Percentiles rank a stretch among this genome's conserved stretches.
These are phyloP conservation scores for Zaprionus africanus DNA, from an alignment of 1,140 invertebrate genomes.

Conservation along the genomic window DNA sequence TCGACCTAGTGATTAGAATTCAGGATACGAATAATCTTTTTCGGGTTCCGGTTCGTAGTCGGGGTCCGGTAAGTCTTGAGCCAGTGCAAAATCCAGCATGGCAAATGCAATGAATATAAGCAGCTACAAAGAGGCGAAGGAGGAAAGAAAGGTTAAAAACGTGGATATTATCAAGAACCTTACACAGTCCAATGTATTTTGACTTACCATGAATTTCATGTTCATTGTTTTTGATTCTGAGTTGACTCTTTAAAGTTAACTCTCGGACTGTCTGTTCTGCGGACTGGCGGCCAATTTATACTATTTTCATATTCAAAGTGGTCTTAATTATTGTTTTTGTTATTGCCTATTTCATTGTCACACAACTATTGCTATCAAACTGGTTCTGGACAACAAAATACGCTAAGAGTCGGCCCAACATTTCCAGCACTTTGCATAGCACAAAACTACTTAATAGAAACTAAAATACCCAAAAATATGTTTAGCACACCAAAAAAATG, in stretches of 20 bases:
- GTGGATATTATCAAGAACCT: background rate
- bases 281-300: background rate
- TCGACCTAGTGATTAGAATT: too few species aligned
- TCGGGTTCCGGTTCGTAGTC: too few species aligned
- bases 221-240: background rate
- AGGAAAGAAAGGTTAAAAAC: background rate
- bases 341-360: background rate
- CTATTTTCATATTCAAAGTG: background rate
- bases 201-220: too few species aligned
- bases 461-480: too few species aligned
- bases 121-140: background rate
- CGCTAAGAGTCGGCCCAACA: too few species aligned
- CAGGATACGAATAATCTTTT: too few species aligned
- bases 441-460: too few species aligned
- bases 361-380: background rate
- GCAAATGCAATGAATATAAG: conserved; percentile 1
- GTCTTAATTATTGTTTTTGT: background rate
- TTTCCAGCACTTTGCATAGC: too few species aligned
- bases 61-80: background rate
- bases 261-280: background rate
- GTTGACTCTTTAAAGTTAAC: background rate
- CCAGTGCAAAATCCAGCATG: background rate
- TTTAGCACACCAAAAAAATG: too few species aligned
- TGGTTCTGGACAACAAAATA: background rate
- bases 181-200: too few species aligned